Percentiles rank a stretch among this genome's conserved stretches.
Evolutionary conservation across 1,140 invertebrate genomes (phyloP).

Genomic region (Drosophila ohnishii): DNA sequence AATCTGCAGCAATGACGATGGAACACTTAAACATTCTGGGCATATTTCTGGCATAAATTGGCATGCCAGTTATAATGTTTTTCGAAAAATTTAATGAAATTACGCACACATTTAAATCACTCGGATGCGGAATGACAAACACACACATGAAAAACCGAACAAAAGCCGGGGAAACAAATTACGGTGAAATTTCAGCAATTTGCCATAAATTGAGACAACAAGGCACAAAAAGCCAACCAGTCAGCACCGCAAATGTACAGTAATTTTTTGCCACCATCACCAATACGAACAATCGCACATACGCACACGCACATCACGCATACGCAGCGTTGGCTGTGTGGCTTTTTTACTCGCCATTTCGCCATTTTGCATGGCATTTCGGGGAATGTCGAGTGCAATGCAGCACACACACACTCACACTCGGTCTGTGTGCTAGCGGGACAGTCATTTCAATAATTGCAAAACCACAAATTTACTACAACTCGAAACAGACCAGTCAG

Average conservation of each 20-base stretch:
- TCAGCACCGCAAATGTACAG: conserved; percentile 77
- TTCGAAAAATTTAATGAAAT: conserved; percentile 69
- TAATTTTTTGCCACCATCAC: conserved; percentile 71
- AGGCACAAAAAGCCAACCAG: conserved; percentile 73
- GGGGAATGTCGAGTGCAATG: conserved; percentile 66
- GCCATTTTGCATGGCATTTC: conserved; percentile 23
- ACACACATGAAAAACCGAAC: conserved; percentile 47
- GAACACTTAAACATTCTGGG: conserved; percentile 65
- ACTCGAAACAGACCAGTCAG: conserved; percentile 65
- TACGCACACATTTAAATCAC: conserved; percentile 66
- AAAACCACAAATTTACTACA: conserved; percentile 83
- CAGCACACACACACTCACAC: conserved; percentile 3
- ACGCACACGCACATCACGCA: conserved; percentile 48
- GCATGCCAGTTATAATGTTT: conserved; percentile 62
- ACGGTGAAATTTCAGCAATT: conserved; percentile 78
- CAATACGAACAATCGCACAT: conserved; percentile 43
- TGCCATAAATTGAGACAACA: conserved; percentile 82
- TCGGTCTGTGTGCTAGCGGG: conserved; percentile 22
- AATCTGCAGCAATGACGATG: conserved; percentile 6
- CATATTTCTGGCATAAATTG: conserved; percentile 74
- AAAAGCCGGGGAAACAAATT: conserved; percentile 64
- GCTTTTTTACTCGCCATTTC: conserved; percentile 4
- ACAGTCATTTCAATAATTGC: conserved; percentile 83
- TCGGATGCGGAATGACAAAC: conserved; percentile 59
- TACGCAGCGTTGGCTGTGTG: conserved; percentile 55